A percentile compares a stretch with the other conserved stretches of the same genome.
These are phyloP conservation scores for Temnothorax nylanderi DNA, from an alignment of 1,140 invertebrate species.

Conservation along the genomic window DNA sequence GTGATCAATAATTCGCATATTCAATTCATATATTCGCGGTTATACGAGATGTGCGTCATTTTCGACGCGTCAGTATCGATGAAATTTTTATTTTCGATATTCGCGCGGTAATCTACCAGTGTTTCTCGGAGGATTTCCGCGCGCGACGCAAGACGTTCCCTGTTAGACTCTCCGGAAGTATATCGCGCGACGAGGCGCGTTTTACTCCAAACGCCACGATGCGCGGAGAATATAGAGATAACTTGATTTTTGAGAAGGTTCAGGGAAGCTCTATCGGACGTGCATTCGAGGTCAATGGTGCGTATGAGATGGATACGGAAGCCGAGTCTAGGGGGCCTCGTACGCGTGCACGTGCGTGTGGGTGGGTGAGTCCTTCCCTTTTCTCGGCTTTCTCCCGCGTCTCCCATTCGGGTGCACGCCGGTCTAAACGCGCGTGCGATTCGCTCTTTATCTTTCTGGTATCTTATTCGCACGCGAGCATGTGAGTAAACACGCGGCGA, in stretches of 20 bases:
- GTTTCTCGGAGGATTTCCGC: not conserved
- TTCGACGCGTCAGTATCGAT: not conserved
- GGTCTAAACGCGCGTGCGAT: conserved; percentile 35
- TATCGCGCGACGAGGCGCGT: conserved; percentile 38
- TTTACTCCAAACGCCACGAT: conserved; percentile 68
- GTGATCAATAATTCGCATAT: not conserved
- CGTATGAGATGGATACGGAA: conserved; percentile 84
- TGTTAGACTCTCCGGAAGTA: conserved; percentile 53
- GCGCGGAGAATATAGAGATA: conserved; percentile 79
- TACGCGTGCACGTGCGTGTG: conserved; percentile 53
- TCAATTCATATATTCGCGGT: not conserved
- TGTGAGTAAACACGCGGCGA: conserved; percentile 11
- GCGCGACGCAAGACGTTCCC: not conserved
- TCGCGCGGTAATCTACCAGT: conserved; percentile 34
- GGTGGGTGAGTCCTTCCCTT: conserved; percentile 9
- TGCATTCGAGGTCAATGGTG: conserved; percentile 84
- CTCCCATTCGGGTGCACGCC: conserved; percentile 31
- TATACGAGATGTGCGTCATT: not conserved
- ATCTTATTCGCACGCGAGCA: conserved; percentile 8
- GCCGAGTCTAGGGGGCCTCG: conserved; percentile 46
- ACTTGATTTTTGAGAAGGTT: conserved; percentile 83
- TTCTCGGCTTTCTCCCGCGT: conserved; percentile 30
- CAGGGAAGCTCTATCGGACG: conserved; percentile 76
- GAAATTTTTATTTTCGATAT: conserved; percentile 9
- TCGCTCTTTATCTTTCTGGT: conserved; percentile 49